Evolutionary conservation across 2,888 invertebrate genomes (phyloP).

Genomic region (Cantharis lateralis): DNA sequence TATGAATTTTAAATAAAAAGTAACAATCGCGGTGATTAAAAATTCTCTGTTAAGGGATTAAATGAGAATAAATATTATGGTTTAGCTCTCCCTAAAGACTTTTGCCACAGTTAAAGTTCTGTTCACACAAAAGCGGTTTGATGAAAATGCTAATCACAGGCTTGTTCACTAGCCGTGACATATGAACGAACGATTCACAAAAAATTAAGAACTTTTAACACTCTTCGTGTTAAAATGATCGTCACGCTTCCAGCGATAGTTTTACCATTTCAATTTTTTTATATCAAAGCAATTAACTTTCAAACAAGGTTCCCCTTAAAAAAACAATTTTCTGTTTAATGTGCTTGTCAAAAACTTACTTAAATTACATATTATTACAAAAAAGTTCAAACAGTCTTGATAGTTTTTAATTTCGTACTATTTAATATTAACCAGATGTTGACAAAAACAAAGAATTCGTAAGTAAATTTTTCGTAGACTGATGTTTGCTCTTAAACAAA

Average conservation of each 20-base stretch:
- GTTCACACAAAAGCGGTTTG: neutral
- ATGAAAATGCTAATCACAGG: neutral
- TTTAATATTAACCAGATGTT: neutral
- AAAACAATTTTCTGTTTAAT: neutral
- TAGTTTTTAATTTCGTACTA: neutral
- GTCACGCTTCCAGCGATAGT: neutral
- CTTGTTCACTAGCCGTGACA: neutral
- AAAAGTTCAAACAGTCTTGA: neutral
- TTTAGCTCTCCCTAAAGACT: neutral
- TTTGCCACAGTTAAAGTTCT: neutral
- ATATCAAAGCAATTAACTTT: neutral
- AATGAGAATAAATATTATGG: neutral
- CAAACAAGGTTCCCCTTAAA: neutral
- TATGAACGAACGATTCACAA: neutral
- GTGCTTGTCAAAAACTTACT: neutral
- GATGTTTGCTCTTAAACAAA: constrained; percentile 28
- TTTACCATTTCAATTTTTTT: neutral
- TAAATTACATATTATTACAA: neutral
- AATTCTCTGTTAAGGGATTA: no score
- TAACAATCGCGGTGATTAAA: no score
- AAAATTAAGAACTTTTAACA: neutral
- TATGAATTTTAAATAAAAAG: no score
- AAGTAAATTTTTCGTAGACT: constrained; percentile 25
- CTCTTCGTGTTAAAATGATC: neutral
- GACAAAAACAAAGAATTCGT: neutral